A percentile compares a stretch with the other conserved stretches of the same genome.
Conservation (phyloP, 2,888 invertebrate genomes). For the Aplocera efformata region DNA sequence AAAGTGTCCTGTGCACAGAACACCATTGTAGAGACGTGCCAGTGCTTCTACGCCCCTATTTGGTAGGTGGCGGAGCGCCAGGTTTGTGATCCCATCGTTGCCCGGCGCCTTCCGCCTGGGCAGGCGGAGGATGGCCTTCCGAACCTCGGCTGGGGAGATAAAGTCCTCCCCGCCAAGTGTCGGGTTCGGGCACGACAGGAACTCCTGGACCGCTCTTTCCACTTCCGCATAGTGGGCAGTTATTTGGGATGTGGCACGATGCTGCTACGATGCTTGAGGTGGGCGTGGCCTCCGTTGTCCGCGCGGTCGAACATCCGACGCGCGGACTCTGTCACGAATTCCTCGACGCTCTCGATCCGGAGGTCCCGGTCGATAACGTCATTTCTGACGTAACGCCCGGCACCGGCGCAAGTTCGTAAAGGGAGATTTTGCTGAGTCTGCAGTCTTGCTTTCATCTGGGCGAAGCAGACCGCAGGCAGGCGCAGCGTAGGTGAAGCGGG, state of each 20-base stretch:
- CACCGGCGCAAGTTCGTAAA: slow-evolving; percentile 1
- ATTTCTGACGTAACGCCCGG: slow-evolving; percentile 10
- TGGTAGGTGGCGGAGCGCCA: background rate
- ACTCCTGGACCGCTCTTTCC: background rate
- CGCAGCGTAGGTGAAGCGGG: slow-evolving; percentile 21
- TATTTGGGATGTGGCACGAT: no score
- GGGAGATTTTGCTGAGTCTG: slow-evolving; percentile 1
- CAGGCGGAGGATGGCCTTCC: slow-evolving; percentile 1
- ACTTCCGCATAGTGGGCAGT: background rate
- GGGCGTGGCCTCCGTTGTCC: no score
- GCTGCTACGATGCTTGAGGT: no score
- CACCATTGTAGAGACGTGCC: slow-evolving; percentile 12
- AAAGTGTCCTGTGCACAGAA: slow-evolving; percentile 11
- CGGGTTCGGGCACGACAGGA: background rate
- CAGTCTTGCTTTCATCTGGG: background rate
- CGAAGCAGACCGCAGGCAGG: slow-evolving; percentile 11
- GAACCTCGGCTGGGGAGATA: slow-evolving; percentile 4
- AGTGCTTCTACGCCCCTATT: background rate
- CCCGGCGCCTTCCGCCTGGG: slow-evolving; percentile 3
- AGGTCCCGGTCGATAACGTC: slow-evolving; percentile 8
- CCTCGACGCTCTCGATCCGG: slow-evolving; percentile 1
- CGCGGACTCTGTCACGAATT: no score
- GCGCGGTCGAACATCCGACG: no score
- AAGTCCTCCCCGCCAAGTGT: background rate
- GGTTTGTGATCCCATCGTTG: slow-evolving; percentile 2